Conservation (phyloP, 2,888 invertebrate species). For the Plebejus melissa region DNA sequence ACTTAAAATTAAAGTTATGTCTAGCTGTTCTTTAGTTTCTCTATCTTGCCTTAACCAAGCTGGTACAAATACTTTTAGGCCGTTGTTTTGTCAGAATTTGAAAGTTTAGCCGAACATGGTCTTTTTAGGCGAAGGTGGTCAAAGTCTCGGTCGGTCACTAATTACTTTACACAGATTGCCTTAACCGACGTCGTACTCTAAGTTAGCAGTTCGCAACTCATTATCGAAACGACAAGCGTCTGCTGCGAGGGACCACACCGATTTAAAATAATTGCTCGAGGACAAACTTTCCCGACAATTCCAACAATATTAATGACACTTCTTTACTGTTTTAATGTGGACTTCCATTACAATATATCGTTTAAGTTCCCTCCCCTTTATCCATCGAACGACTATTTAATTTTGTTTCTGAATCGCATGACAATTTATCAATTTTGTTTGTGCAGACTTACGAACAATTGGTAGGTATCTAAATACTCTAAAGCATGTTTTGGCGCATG, state of each 20-base stretch:
- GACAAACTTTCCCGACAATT: background rate
- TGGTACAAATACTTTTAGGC: background rate
- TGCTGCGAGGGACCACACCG: conserved; percentile 7
- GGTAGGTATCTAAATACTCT: too few species aligned
- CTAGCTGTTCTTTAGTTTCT: too few species aligned
- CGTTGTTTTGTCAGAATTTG: background rate
- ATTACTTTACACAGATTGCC: background rate
- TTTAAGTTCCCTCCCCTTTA: background rate
- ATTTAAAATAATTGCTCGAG: conserved; percentile 16
- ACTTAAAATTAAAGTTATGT: too few species aligned
- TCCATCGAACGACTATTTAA: background rate
- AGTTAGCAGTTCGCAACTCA: conserved; percentile 6
- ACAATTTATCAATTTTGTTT: background rate
- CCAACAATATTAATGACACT: conserved; percentile 20
- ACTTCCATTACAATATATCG: conserved; percentile 5
- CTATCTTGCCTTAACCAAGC: too few species aligned
- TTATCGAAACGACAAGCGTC: conserved; percentile 18
- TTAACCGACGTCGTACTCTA: background rate
- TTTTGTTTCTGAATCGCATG: background rate
- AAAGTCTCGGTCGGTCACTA: background rate
- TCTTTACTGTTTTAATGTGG: conserved; percentile 18
- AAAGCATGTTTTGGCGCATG: too few species aligned
- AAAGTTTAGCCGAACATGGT: too few species aligned
- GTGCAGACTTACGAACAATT: background rate
- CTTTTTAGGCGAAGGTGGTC: too few species aligned